Conservation (phyloP, 2,113 vertebrate genomes). For the Amazona guildingii region DNA sequence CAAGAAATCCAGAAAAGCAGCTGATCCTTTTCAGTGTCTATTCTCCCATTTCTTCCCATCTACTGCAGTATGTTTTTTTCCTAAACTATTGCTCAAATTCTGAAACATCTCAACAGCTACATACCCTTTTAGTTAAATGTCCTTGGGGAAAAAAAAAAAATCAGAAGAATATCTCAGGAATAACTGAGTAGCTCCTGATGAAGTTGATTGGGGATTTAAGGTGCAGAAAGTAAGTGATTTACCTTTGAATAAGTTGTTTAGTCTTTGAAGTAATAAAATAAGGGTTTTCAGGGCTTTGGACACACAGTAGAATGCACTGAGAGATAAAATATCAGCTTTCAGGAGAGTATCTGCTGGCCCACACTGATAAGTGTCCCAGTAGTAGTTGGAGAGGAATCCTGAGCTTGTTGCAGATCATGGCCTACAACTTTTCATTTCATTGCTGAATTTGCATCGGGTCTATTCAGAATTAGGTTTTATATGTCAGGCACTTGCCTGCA, state of each 20-base stretch:
- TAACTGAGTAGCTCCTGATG: not conserved
- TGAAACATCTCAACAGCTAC: not conserved
- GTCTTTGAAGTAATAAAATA: not conserved
- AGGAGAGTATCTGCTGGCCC: not conserved
- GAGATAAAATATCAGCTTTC: not conserved
- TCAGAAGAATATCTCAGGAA: not conserved
- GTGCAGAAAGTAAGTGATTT: not conserved
- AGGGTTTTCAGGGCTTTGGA: not conserved
- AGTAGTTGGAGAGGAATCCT: not conserved
- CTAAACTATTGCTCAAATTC: not conserved
- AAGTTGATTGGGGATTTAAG: not conserved
- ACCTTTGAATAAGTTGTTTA: not conserved
- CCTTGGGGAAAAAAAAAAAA: not conserved
- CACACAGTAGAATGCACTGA: not conserved
- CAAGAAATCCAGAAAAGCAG: not conserved
- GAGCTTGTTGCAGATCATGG: rapidly evolving
- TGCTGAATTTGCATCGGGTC: not conserved
- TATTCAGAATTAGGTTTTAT: not conserved
- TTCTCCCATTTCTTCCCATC: not conserved
- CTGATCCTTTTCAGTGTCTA: not conserved
- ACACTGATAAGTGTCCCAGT: not conserved
- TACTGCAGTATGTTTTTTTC: not conserved
- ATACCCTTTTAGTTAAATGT: not conserved
- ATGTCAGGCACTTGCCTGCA: not conserved
- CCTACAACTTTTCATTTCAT: not conserved